Percentiles rank a stretch among this genome's conserved stretches.
Evolutionary conservation across 2,113 vertebrate species (phyloP).

Genomic region (Turnix velox): DNA sequence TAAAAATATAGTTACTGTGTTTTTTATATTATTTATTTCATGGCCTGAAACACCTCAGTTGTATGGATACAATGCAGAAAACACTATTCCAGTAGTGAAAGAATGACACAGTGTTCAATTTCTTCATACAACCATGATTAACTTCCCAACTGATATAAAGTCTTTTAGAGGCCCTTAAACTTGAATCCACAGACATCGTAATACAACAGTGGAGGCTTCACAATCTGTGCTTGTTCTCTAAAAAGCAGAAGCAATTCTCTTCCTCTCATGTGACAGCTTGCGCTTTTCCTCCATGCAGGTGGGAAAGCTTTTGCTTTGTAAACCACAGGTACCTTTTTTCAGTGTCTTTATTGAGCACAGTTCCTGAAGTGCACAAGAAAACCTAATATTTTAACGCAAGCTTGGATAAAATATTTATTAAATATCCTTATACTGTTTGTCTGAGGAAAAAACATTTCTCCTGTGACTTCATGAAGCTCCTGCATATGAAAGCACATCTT

Average conservation of each 20-base stretch:
- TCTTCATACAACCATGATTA: slow-evolving; percentile 36
- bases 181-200: slow-evolving; percentile 46
- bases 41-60: neutral
- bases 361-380: neutral
- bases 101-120: slow-evolving; percentile 22
- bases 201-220: slow-evolving; percentile 17
- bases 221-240: slow-evolving; percentile 56
- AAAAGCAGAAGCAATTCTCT: slow-evolving; percentile 62
- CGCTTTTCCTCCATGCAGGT: slow-evolving; percentile 60
- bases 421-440: neutral
- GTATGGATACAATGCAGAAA: neutral
- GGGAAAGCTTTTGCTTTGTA: slow-evolving; percentile 51
- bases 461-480: neutral
- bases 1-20: neutral
- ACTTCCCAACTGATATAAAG: slow-evolving; percentile 13
- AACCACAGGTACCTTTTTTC: neutral
- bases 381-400: neutral
- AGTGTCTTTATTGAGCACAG: neutral
- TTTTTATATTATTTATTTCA: neutral
- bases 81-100: neutral
- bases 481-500: neutral
- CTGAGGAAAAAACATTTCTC: neutral
- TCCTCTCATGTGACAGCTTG: slow-evolving; percentile 74
- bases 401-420: neutral
- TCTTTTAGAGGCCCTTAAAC: slow-evolving; percentile 8